Base-by-base conservation (phyloP, 2,888 invertebrate genomes). In the Digitonthophagus gazella region DNA sequence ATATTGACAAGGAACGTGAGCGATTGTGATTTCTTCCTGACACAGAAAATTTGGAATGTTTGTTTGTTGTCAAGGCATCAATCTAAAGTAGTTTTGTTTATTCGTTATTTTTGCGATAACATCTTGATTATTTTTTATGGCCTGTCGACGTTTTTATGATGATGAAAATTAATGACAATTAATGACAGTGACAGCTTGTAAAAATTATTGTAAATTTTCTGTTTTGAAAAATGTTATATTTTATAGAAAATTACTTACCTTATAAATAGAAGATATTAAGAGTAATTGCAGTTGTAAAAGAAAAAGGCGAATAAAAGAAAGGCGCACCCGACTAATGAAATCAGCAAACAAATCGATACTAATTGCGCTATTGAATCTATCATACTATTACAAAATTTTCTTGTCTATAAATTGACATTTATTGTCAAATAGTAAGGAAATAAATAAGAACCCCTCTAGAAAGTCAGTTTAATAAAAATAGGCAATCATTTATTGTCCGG, bases 401-500 rank as follows among this genome's bases (percentile, higher is more conserved):
- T n/a, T n/a, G n/a, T n/a, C n/a, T n/a, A n/a, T n/a, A n/a, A n/a
- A n/a, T n/a, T n/a, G 28, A 44, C 11, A 8, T 44, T 44, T 11
- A 44, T 44, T 44, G 28, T 44, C 28, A 44, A 44, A 44, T 8
- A 2, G 3, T 44, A 11, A 44, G 28, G 6, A 22, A 22, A 22
- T 22, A 22, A 22, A 22, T 22, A 22, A 4, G 22, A 44, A 11
- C 6, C 28, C 28, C 28, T 44, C 28, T 44, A 44, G 28, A 44
- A 44, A 44, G 19, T 61, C 61, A 20, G 18, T 61, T 69, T 65
- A 66, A 66, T 69, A 69, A 65, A 69, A 69, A 22, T 61, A 55
- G 66, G 58, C 28, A 65, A 65, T 65, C 65, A 66, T 69, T 69
- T 69, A 66, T 69, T 20, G 61, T n/a, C 15, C 61, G 65, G n/a